Evolutionary conservation across 2,888 invertebrate genomes (phyloP).

Genomic region (Sesia bembeciformis): DNA sequence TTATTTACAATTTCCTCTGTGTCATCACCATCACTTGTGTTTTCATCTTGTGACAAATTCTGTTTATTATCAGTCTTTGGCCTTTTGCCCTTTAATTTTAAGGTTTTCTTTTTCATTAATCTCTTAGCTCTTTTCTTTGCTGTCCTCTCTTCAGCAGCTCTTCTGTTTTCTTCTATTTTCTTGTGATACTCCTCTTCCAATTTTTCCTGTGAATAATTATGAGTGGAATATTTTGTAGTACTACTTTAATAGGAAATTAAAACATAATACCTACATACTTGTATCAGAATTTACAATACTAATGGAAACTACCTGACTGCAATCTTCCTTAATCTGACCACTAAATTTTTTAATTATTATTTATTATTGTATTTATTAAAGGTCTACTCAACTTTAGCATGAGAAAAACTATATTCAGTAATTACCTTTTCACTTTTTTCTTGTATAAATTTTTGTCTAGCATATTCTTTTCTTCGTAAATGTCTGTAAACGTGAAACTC

Average conservation of each 20-base stretch:
- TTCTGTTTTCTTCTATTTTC: constrained; percentile 85
- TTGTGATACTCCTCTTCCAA: constrained; percentile 87
- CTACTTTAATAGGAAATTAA: no score
- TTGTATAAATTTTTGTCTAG: constrained; percentile 94
- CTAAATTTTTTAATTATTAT: no score
- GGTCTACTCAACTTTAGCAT: no score
- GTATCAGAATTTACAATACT: no score
- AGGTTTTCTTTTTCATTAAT: constrained; percentile 79
- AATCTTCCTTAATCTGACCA: no score
- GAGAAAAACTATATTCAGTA: no score
- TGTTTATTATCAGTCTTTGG: constrained; percentile 34
- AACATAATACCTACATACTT: no score
- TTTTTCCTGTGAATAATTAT: constrained; percentile 75
- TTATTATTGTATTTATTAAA: not conserved
- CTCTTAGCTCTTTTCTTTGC: constrained; percentile 95
- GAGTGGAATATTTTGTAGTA: no score
- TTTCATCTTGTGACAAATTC: constrained; percentile 43
- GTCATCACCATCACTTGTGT: constrained; percentile 30
- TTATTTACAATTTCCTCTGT: constrained; percentile 8
- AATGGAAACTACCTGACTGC: no score
- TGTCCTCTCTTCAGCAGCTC: constrained; percentile 84
- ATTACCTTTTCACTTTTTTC: constrained; percentile 88
- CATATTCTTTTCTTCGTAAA: constrained; percentile 95
- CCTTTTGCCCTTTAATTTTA: constrained; percentile 54
- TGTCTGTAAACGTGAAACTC: constrained; percentile 99